phyloP scores from a whole-genome alignment of 2,888 invertebrate species.

The Nephrotoma guestfalica region DNA sequence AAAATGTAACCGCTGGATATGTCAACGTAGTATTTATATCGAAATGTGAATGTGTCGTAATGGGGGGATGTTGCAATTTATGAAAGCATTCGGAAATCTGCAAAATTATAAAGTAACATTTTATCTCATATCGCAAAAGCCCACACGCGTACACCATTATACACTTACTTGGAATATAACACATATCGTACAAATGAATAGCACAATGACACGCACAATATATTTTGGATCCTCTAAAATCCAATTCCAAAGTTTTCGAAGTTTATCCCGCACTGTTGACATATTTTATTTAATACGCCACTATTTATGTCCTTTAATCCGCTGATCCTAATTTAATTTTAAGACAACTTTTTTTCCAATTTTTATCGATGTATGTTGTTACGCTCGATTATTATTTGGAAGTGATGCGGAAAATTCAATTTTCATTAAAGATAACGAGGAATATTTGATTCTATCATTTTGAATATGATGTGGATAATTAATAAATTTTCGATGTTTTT shows the following conservation, averaged over 20 bases:
- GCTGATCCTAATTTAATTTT: too few relatives aligned
- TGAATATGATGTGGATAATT: background rate
- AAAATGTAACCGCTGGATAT: slow-evolving; percentile 55
- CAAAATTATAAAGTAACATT: slow-evolving; percentile 9
- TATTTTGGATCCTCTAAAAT: slow-evolving; percentile 36
- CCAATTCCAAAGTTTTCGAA: slow-evolving; percentile 15
- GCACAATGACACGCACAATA: slow-evolving; percentile 39
- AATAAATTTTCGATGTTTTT: background rate
- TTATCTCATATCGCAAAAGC: background rate
- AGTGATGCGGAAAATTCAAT: background rate
- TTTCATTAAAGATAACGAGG: background rate
- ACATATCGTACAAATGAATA: slow-evolving; percentile 38
- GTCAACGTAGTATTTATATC: slow-evolving; percentile 47
- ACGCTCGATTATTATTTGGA: background rate
- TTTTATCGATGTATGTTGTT: background rate
- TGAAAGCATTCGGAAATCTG: slow-evolving; percentile 43
- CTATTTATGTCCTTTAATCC: too few relatives aligned
- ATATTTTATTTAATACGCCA: background rate
- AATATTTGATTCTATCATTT: background rate
- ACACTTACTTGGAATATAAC: slow-evolving; percentile 42
- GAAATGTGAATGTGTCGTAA: slow-evolving; percentile 52
- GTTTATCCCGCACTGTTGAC: background rate
- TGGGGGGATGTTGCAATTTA: slow-evolving; percentile 45
- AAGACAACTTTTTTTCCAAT: background rate
- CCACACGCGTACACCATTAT: too few relatives aligned